Conservation (phyloP, 2,113 vertebrate genomes). For the Okapia johnstoni region DNA sequence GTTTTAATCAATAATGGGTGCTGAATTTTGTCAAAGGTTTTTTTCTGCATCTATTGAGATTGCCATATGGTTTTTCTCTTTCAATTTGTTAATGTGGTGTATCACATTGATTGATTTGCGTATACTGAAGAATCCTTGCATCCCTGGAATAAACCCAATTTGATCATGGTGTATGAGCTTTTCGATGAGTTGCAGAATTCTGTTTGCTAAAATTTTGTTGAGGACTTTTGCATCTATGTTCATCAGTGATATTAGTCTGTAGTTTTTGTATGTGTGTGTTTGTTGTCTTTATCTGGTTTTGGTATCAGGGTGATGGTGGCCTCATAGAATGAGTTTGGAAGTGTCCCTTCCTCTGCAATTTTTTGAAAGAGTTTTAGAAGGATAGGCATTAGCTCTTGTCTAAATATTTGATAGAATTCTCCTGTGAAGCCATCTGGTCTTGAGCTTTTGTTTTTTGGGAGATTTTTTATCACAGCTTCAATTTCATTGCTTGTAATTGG, state of each 20-base stretch:
- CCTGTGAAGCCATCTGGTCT: neutral
- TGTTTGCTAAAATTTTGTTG: neutral
- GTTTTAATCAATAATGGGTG: neutral
- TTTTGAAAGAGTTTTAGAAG: neutral
- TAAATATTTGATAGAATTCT: neutral
- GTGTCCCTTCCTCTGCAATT: neutral
- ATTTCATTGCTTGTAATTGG: neutral
- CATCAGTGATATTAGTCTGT: neutral
- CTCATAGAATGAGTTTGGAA: neutral
- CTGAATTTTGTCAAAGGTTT: neutral
- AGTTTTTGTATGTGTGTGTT: neutral
- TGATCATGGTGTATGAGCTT: neutral
- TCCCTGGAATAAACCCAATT: neutral
- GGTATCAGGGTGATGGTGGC: neutral
- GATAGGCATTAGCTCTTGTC: neutral
- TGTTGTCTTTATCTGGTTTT: neutral
- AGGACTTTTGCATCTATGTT: neutral
- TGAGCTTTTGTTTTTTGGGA: neutral
- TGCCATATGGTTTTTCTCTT: neutral
- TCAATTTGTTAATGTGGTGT: neutral
- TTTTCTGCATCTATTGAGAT: neutral
- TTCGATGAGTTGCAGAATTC: neutral
- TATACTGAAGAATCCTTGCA: neutral
- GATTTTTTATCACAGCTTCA: neutral
- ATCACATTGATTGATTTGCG: neutral